A percentile compares a stretch with the other conserved stretches of the same genome.
phyloP scores from a whole-genome alignment of 2,797 vertebrate genomes.

The Carapus acus region DNA sequence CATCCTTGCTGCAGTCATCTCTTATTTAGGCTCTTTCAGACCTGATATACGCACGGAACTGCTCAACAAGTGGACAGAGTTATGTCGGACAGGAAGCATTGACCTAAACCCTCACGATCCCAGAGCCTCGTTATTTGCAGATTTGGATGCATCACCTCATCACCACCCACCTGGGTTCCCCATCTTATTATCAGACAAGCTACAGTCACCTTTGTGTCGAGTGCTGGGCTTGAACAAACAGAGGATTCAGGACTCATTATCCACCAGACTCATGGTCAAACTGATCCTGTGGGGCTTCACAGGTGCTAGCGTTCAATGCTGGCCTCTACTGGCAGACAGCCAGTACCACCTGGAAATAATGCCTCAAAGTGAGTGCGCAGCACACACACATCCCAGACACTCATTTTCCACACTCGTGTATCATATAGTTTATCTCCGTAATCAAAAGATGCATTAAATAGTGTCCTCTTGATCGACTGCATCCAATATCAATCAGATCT shows the following conservation, averaged over 20 bases:
- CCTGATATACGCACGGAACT: constrained; percentile 66
- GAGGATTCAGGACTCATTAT: constrained; percentile 36
- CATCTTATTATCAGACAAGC: constrained; percentile 56
- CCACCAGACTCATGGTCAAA: constrained; percentile 56
- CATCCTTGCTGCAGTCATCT: constrained; percentile 70
- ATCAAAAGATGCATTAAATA: no score
- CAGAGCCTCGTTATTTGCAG: constrained; percentile 45
- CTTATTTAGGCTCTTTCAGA: constrained; percentile 79
- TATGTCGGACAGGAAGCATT: constrained; percentile 68
- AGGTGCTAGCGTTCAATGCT: constrained; percentile 44
- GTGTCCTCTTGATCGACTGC: no score
- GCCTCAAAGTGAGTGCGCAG: constrained; percentile 16
- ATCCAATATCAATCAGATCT: no score
- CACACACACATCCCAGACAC: no score
- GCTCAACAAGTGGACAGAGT: constrained; percentile 73
- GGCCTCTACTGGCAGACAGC: constrained; percentile 73
- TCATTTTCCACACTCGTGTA: no score
- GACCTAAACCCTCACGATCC: constrained; percentile 63
- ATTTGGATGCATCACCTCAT: constrained; percentile 11
- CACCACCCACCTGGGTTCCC: constrained; percentile 27
- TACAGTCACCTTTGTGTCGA: constrained; percentile 54
- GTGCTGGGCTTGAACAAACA: constrained; percentile 51
- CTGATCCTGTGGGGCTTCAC: constrained; percentile 67
- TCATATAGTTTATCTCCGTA: no score
- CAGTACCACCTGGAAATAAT: constrained; percentile 57